These are phyloP conservation scores for Adelphocoris suturalis DNA, from an alignment of 2,888 invertebrate genomes.

Conservation along the genomic window DNA sequence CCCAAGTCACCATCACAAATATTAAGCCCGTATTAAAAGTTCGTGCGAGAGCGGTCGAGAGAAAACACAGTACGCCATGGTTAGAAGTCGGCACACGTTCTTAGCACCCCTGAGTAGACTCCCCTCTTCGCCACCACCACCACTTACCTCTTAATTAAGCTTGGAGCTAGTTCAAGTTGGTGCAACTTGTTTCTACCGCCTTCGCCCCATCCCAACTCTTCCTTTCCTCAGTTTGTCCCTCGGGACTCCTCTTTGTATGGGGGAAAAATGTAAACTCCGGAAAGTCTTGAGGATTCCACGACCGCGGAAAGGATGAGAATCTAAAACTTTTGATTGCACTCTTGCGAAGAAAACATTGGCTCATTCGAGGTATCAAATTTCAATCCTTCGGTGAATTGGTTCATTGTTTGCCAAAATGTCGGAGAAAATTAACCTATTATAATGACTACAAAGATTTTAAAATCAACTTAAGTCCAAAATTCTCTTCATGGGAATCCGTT, in stretches of 20 bases:
- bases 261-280: constrained; percentile 64
- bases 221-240: constrained; percentile 58
- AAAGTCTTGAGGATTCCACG: constrained; percentile 20
- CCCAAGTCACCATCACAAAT: constrained; percentile 67
- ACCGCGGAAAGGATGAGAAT: background rate
- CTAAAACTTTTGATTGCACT: constrained; percentile 60
- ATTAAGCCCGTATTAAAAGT: constrained; percentile 72
- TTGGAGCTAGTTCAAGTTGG: constrained; percentile 71
- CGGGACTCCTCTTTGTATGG: constrained; percentile 58
- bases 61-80: constrained; percentile 1
- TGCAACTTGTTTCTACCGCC: constrained; percentile 69
- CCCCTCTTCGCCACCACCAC: constrained; percentile 10
- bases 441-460: no score
- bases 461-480: no score
- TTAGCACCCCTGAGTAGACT: constrained; percentile 64
- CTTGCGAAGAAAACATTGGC: constrained; percentile 22
- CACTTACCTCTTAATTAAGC: constrained; percentile 70
- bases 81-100: constrained; percentile 70
- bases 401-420: no score
- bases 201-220: constrained; percentile 39
- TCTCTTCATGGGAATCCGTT: no score
- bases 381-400: background rate
- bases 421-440: no score
- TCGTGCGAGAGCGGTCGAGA: constrained; percentile 58
- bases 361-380: constrained; percentile 46